phyloP scores from a whole-genome alignment of 2,888 invertebrate species.

The Xestia c-nigrum region DNA sequence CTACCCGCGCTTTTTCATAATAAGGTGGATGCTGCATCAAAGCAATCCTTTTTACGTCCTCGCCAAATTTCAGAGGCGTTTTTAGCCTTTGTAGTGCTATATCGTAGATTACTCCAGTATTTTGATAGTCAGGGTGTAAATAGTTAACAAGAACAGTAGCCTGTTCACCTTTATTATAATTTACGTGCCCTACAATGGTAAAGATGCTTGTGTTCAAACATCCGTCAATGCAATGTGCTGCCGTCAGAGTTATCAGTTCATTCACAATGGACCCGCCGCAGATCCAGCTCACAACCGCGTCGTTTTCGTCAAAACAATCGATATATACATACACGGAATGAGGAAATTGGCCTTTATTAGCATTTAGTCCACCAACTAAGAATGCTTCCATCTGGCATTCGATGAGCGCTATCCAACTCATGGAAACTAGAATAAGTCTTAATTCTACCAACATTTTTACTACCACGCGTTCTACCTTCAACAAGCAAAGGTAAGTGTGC shows the following conservation, averaged over 20 bases:
- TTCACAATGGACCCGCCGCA: constrained; percentile 75
- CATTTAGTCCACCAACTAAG: neutral
- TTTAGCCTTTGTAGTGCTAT: constrained; percentile 59
- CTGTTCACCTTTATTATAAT: constrained; percentile 19
- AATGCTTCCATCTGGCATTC: constrained; percentile 20
- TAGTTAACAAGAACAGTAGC: constrained; percentile 8
- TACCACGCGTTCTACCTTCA: neutral
- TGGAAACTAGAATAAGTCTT: constrained; percentile 7
- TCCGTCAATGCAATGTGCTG: constrained; percentile 69
- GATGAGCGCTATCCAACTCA: constrained; percentile 11
- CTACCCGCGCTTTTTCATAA: constrained; percentile 41
- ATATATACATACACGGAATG: neutral
- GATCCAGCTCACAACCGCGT: rapidly evolving
- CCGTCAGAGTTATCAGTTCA: constrained; percentile 69
- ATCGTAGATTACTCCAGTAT: constrained; percentile 30
- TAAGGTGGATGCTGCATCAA: constrained; percentile 60
- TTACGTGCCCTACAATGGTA: constrained; percentile 49
- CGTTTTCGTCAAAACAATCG: rapidly evolving
- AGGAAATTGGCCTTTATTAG: neutral
- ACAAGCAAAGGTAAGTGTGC: neutral
- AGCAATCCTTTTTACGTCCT: constrained; percentile 55
- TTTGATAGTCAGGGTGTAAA: constrained; percentile 30
- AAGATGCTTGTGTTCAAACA: constrained; percentile 8
- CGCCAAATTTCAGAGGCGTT: constrained; percentile 37
- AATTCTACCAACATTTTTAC: neutral